Percentiles rank a stretch among this genome's conserved stretches.
Conservation (phyloP, 2,797 vertebrate species). For the Otus scops region DNA sequence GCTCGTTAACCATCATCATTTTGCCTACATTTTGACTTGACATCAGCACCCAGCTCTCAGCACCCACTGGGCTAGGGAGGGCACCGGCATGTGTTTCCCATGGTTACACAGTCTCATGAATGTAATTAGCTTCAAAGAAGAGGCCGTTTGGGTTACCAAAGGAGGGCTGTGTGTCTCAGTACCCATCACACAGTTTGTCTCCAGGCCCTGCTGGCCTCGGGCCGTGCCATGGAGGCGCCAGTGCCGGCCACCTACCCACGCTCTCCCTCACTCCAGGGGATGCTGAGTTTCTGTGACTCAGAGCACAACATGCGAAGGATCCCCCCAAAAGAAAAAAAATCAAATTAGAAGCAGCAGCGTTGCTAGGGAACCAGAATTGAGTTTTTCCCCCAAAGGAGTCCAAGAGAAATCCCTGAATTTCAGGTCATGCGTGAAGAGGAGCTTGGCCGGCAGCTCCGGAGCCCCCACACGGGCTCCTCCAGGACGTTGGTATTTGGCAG, state of each 20-base stretch:
- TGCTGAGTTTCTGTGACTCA: neutral
- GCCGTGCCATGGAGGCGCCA: rapidly evolving
- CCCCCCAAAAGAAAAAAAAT: neutral
- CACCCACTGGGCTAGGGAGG: neutral
- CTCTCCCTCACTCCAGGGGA: neutral
- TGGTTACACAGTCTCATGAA: rapidly evolving
- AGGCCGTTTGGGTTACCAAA: neutral
- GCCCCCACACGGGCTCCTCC: neutral
- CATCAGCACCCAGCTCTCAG: neutral
- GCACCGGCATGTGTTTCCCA: neutral
- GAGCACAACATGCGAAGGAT: neutral
- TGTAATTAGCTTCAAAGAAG: neutral
- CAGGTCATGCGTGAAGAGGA: neutral
- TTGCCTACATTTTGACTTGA: neutral
- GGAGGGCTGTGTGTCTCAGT: neutral
- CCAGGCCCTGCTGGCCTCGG: neutral
- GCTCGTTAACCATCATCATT: neutral
- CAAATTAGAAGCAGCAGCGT: constrained; percentile 10
- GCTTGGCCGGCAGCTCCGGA: neutral
- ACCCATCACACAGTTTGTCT: rapidly evolving
- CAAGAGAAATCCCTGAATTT: constrained; percentile 25
- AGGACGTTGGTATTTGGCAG: rapidly evolving
- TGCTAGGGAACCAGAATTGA: constrained; percentile 53
- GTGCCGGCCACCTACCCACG: neutral
- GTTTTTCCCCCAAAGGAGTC: neutral